phyloP scores from a whole-genome alignment of 2,888 invertebrate genomes.

The Eilema depressum region DNA sequence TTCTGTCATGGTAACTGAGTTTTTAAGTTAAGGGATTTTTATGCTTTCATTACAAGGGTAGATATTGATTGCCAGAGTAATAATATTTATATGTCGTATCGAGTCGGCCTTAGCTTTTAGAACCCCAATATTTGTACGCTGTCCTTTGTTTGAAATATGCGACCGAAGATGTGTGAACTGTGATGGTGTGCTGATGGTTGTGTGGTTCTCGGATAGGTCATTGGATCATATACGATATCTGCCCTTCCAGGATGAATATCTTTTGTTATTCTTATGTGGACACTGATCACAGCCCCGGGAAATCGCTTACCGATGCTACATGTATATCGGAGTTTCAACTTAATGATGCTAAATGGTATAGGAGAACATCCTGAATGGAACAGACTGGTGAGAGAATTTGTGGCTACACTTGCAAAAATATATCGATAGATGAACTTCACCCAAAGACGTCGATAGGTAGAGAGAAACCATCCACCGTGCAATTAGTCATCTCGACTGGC shows the following conservation, averaged over 20 bases:
- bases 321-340: too few relatives aligned
- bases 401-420: background rate
- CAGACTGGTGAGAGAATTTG: background rate
- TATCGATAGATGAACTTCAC: background rate
- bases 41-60: background rate
- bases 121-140: too few relatives aligned
- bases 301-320: too few relatives aligned
- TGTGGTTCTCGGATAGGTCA: background rate
- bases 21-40: background rate
- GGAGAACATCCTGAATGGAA: background rate
- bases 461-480: background rate
- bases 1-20: conserved; percentile 1
- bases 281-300: too few relatives aligned
- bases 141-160: too few relatives aligned
- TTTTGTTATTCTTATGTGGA: background rate
- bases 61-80: background rate
- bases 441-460: background rate
- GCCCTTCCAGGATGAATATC: too few relatives aligned
- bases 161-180: background rate
- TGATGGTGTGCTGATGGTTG: background rate
- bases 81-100: too few relatives aligned
- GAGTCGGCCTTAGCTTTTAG: too few relatives aligned
- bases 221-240: too few relatives aligned
- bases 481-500: background rate
- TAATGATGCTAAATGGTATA: too few relatives aligned